Conservation (phyloP, 2,797 vertebrate species). For the Passerculus sandwichensis region DNA sequence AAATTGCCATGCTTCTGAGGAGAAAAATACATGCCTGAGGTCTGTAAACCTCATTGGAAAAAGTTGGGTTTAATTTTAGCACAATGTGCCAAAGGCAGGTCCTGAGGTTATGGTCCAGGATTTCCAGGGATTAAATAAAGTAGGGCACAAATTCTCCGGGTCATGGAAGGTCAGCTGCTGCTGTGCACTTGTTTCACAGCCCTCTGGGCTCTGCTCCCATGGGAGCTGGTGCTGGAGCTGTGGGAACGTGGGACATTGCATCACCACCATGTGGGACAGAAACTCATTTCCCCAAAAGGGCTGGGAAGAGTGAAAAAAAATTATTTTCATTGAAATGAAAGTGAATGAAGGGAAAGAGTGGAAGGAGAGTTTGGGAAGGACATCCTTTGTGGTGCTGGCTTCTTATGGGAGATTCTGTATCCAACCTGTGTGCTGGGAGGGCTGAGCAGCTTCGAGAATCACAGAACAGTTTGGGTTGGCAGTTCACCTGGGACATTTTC, state of each 20-base stretch:
- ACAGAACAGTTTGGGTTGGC: not conserved
- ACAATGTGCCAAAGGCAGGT: conserved; percentile 22
- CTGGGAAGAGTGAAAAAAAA: not conserved
- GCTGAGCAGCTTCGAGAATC: not conserved
- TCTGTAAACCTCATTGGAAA: conserved; percentile 52
- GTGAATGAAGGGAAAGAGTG: not conserved
- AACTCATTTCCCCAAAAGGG: not conserved
- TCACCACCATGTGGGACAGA: not conserved
- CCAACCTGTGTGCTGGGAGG: not conserved
- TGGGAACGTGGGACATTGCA: not conserved
- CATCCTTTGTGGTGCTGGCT: not conserved
- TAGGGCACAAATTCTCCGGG: conserved; percentile 59
- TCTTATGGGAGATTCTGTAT: not conserved
- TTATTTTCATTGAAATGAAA: not conserved
- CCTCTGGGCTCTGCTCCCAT: not conserved
- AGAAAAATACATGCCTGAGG: not conserved
- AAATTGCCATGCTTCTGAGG: not conserved
- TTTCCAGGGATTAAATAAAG: conserved; percentile 71
- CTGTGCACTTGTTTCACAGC: not conserved
- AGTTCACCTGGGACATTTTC: not conserved
- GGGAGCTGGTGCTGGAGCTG: not conserved
- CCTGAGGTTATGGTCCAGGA: conserved; percentile 62
- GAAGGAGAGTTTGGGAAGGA: not conserved
- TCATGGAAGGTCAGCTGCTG: conserved; percentile 22
- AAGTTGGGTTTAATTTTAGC: conserved; percentile 66